Base-by-base conservation (phyloP, 2,113 vertebrate genomes). In the Isichthys henryi region DNA sequence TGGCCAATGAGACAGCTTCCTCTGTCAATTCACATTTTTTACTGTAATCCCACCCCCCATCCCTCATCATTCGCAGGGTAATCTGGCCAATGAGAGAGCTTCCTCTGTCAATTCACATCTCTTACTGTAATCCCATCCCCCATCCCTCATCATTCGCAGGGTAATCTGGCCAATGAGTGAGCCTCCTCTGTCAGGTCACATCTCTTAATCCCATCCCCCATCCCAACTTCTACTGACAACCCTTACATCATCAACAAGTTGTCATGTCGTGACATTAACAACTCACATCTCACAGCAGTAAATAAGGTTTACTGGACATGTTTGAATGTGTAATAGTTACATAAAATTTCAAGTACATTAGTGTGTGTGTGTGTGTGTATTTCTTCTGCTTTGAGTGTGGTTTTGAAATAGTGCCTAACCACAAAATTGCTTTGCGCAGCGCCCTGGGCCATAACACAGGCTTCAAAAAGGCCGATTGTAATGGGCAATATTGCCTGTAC, bases 151-250 rank as follows among this genome's bases (percentile, higher is more conserved):
- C 39, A 39, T 39, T 39, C 39, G 1, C 52, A 53, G 52, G 17
- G 19, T 9, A 62, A 62, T 62, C 62, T 5, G 11, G 62, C 62
- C 62, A 70, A 70, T 70, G 62, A 70, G 3, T 9, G 10, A 13
- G 10, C 0, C 13, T 70, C n/a, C 27, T 70, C 27, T 0, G 3
- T 70, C 62, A 70, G 3, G 31, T 70, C 3, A 0, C 0, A 0
- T 70, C 3, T 70, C 62, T 31, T 31, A 70, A n/a, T 62, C 62
- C n/a, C 23, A n/a, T 10, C 3, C n/a, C n/a, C 62, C 3, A 27
- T 66, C 58, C 62, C 62, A 11, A 4, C 62, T 70, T 70, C 10
- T 70, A 70, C 10, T 31, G 27, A 70, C 1, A 70, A 31, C 62
- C 3, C 10, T 70, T n/a, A 70, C n/a, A 0, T 70, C 62, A 31